These are phyloP conservation scores for Microcebus ravelobensis DNA, from an alignment of 2,113 vertebrate species.

Conservation along the genomic window DNA sequence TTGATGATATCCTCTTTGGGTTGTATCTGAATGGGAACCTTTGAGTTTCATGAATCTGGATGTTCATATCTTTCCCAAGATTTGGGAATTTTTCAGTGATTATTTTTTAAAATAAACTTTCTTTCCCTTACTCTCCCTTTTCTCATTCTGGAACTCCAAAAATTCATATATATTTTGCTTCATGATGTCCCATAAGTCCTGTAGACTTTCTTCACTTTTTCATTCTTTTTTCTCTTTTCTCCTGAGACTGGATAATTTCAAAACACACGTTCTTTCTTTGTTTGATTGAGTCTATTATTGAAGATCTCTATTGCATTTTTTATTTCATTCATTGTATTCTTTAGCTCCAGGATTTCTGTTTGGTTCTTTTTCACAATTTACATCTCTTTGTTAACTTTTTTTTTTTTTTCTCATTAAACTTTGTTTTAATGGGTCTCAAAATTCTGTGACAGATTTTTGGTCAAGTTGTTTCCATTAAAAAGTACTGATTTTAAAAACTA, in stretches of 20 bases:
- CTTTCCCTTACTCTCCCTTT: background rate
- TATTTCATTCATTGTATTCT: background rate
- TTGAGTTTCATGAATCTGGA: background rate
- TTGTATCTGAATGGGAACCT: background rate
- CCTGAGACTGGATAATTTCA: background rate
- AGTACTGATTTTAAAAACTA: too few species aligned
- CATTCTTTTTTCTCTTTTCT: background rate
- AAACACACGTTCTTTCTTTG: background rate
- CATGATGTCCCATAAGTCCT: background rate
- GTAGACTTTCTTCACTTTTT: background rate
- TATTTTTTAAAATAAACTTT: background rate
- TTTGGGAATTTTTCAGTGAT: background rate
- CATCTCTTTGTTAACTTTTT: background rate
- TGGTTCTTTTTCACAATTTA: background rate
- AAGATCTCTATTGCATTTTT: background rate
- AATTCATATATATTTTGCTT: background rate
- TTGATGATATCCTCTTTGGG: background rate
- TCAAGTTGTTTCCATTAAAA: too few species aligned
- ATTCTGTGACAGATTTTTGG: too few species aligned
- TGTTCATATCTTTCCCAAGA: background rate
- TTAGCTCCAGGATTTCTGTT: background rate
- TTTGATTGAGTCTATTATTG: background rate
- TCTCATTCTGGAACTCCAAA: background rate
- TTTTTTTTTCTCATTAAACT: too few species aligned
- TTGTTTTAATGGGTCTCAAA: too few species aligned